phyloP scores from a whole-genome alignment of 2,888 invertebrate genomes.

The Linnaemya tessellans region DNA sequence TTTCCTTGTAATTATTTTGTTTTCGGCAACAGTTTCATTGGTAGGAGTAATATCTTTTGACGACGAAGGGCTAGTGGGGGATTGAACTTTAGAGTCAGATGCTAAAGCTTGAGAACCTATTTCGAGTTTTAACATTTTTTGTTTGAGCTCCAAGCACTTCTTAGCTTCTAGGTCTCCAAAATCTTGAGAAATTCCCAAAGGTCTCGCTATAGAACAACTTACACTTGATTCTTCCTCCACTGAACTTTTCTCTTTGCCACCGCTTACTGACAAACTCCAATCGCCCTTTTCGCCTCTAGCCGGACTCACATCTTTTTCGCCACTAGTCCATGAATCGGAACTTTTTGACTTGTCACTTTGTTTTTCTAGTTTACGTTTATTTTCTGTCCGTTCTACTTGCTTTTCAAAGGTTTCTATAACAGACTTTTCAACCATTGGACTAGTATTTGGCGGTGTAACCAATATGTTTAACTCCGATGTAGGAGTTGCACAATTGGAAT shows the following conservation, averaged over 20 bases:
- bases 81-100: slow-evolving; percentile 82
- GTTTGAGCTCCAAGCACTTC: slow-evolving; percentile 85
- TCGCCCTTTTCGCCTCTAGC: slow-evolving; percentile 83
- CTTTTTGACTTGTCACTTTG: slow-evolving; percentile 87
- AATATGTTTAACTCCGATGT: slow-evolving; percentile 84
- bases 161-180: slow-evolving; percentile 86
- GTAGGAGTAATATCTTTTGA: slow-evolving; percentile 83
- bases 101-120: slow-evolving; percentile 82
- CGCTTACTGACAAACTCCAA: slow-evolving; percentile 83
- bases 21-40: slow-evolving; percentile 74
- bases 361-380: slow-evolving; percentile 87
- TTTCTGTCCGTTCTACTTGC: slow-evolving; percentile 75
- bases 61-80: slow-evolving; percentile 83
- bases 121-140: slow-evolving; percentile 86
- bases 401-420: slow-evolving; percentile 80
- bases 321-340: slow-evolving; percentile 92
- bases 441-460: slow-evolving; percentile 86
- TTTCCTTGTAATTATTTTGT: slow-evolving; percentile 77
- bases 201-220: slow-evolving; percentile 91
- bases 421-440: slow-evolving; percentile 85
- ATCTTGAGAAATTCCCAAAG: slow-evolving; percentile 90
- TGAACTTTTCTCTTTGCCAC: slow-evolving; percentile 86
- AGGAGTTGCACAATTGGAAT: slow-evolving; percentile 83
- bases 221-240: slow-evolving; percentile 89
- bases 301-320: slow-evolving; percentile 89